phyloP scores from a whole-genome alignment of 2,797 vertebrate genomes.

The Muscicapa striata region DNA sequence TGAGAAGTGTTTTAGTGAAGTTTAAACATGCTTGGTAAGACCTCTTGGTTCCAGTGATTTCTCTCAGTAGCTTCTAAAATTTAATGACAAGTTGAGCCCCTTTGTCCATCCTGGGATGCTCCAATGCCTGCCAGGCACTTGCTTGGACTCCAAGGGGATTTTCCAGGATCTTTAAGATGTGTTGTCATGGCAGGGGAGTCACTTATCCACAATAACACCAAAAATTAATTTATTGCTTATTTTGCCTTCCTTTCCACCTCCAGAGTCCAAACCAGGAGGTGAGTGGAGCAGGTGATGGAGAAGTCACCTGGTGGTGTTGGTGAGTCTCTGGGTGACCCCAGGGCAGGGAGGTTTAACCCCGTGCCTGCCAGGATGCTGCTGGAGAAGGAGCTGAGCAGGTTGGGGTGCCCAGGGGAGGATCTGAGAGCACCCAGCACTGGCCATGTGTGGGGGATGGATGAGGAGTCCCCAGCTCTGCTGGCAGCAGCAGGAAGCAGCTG shows the following conservation, averaged over 20 bases:
- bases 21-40: not conserved
- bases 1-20: not conserved
- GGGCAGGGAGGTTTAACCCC: not conserved
- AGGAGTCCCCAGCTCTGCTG: not conserved
- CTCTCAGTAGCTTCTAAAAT: not conserved
- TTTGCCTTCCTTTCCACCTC: not conserved
- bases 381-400: not conserved
- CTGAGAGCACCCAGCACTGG: not conserved
- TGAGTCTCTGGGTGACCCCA: not conserved
- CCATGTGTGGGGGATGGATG: fast-evolving
- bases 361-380: not conserved
- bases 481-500: not conserved
- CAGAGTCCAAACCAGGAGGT: fast-evolving
- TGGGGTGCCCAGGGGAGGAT: not conserved
- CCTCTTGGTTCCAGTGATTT: not conserved
- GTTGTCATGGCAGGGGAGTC: not conserved
- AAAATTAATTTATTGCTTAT: not conserved
- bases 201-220: not conserved
- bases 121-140: not conserved
- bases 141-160: not conserved
- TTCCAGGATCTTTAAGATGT: not conserved
- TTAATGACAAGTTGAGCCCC: not conserved
- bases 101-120: fast-evolving
- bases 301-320: fast-evolving
- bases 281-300: not conserved